Evolutionary conservation across 2,113 vertebrate species (phyloP), one percentile per base, ranked within the genome.

Genomic region (Oophaga pumilio): DNA sequence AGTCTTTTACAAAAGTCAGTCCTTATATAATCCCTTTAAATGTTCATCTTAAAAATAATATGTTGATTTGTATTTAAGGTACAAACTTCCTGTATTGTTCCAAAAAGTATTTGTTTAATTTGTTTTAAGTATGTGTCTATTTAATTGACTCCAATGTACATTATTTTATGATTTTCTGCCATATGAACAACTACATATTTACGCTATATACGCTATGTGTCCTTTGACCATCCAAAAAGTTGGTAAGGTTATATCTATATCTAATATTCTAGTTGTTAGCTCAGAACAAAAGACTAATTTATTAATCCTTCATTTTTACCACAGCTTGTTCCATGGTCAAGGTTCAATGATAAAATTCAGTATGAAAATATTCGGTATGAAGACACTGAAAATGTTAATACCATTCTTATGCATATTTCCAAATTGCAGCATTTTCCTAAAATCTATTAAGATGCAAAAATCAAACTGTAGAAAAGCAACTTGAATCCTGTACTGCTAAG

Each of bases 371-470:
- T 62, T 33, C 57, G 26, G 8, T 28, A 64, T 64, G 9, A 50
- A 20, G 18, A 43, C 12, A 43, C n/a, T 82, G 28, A 13, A 20
- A 4, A 28, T 10, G 15, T 14, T 52, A 8, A 22, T 82, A 43
- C 15, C 24, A 66, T 53, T 83, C 26, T 10, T 69, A 53, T 53
- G n/a, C 62, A 26, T 57, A 28, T 33, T 80, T 83, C 56, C 22
- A 53, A 83, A 50, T 49, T 53, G 62, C 43, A 26, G 49, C 8
- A 50, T 66, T 18, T 28, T 79, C 60, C 17, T 82, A 52, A 82
- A 81, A 22, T 53, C 64, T 20, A 20, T 83, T 17, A 83, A 69
- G 49, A 9, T 83, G 60, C 62, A 53, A 49, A 52, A 82, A 43
- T 33, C 59, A 66, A 26, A 10, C 20, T 22, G 26, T 50, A 68